Evolutionary conservation across 2,888 invertebrate genomes (phyloP).

Genomic region (Acleris emargana): DNA sequence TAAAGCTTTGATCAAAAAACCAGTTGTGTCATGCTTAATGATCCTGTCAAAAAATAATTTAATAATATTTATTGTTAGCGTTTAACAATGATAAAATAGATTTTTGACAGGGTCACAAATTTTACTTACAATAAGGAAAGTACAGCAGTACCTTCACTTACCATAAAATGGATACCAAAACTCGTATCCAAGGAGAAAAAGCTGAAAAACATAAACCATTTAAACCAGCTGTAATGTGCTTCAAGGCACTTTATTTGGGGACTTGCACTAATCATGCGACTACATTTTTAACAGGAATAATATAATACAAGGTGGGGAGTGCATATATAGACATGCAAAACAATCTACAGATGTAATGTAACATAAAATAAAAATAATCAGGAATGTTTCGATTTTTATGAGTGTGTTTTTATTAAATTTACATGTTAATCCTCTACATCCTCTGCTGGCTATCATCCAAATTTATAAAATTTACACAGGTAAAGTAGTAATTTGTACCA

Average conservation of each 20-base stretch:
- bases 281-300: background rate
- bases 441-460: too few relatives aligned
- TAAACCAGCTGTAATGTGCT: constrained; percentile 57
- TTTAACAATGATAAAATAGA: constrained; percentile 29
- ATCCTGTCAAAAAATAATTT: constrained; percentile 51
- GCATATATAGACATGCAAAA: constrained; percentile 22
- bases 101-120: constrained; percentile 57
- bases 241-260: constrained; percentile 14
- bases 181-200: constrained; percentile 78
- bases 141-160: constrained; percentile 80
- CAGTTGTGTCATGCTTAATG: constrained; percentile 41
- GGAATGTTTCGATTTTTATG: background rate
- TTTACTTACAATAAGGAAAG: constrained; percentile 61
- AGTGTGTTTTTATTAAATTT: background rate
- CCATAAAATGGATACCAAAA: constrained; percentile 77
- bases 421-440: background rate
- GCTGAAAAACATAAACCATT: constrained; percentile 82
- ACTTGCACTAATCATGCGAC: constrained; percentile 22
- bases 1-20: constrained; percentile 39
- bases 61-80: constrained; percentile 16
- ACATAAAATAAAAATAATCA: background rate
- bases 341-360: constrained; percentile 2
- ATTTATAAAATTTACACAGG: too few relatives aligned
- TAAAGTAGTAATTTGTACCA: too few relatives aligned
- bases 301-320: constrained; percentile 7